These are phyloP conservation scores for Nineta flava DNA, from an alignment of 2,888 invertebrate species.

Conservation along the genomic window DNA sequence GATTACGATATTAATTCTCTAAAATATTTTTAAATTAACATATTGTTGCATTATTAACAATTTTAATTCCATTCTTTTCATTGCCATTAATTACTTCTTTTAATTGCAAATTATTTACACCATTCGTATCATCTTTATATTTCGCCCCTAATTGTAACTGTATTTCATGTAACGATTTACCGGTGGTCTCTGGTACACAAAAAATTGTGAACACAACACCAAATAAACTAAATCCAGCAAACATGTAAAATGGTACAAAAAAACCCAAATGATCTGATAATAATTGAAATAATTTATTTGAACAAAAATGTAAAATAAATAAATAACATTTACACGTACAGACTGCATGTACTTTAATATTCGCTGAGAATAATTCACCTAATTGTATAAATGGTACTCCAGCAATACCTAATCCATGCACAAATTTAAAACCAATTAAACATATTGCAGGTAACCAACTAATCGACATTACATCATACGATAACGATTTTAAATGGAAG, in stretches of 20 bases:
- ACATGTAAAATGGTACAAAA: constrained; percentile 2
- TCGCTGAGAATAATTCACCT: constrained; percentile 1
- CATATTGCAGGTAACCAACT: neutral
- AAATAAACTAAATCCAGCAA: constrained; percentile 1
- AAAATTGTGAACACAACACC: constrained; percentile 2
- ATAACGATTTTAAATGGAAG: neutral
- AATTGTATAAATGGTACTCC: neutral
- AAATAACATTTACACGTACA: constrained; percentile 1
- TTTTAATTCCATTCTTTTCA: neutral
- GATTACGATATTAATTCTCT: no score
- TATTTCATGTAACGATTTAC: constrained; percentile 2
- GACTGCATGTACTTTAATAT: neutral
- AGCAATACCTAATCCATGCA: neutral
- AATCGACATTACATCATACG: neutral
- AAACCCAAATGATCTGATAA: neutral
- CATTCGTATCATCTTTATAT: neutral
- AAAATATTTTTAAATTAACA: no score
- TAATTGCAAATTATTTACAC: neutral
- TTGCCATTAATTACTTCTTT: neutral
- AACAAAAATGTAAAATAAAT: neutral
- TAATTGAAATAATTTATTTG: constrained; percentile 2
- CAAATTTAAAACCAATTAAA: constrained; percentile 2
- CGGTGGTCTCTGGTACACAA: neutral
- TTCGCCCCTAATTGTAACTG: neutral
- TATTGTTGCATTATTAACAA: no score